Percentiles rank a stretch among this genome's conserved stretches.
These are phyloP conservation scores for Limnephilus lunatus DNA, from an alignment of 2,888 invertebrate genomes.

Conservation along the genomic window DNA sequence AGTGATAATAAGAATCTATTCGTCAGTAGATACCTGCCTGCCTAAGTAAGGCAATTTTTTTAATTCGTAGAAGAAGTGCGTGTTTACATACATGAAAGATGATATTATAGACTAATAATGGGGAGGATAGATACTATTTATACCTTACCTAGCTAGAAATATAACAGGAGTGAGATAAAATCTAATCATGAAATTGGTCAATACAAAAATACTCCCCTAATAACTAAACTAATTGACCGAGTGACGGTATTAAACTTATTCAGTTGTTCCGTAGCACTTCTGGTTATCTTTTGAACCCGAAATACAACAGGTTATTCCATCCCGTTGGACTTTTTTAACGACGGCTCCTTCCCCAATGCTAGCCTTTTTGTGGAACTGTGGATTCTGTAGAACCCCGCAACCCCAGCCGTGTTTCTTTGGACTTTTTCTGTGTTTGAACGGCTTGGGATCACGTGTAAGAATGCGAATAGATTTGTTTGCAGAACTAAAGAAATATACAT, in stretches of 20 bases:
- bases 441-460: neutral
- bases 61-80: too few relatives aligned
- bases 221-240: neutral
- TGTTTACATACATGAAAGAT: too few relatives aligned
- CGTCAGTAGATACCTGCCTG: too few relatives aligned
- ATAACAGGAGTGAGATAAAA: too few relatives aligned
- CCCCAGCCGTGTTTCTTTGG: neutral
- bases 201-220: neutral
- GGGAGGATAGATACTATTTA: too few relatives aligned
- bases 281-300: neutral
- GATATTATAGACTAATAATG: too few relatives aligned
- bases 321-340: constrained; percentile 52
- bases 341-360: neutral
- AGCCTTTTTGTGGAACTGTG: neutral
- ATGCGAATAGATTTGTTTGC: neutral
- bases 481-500: neutral
- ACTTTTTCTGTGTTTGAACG: neutral
- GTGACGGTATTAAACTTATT: neutral
- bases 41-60: too few relatives aligned
- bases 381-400: neutral
- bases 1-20: too few relatives aligned
- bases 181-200: too few relatives aligned
- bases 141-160: too few relatives aligned
- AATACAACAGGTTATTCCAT: constrained; percentile 50
- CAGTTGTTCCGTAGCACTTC: neutral